Percentiles rank a stretch among this genome's conserved stretches.
Conservation (phyloP, 2,113 vertebrate genomes). For the Corydoras sp. region DNA sequence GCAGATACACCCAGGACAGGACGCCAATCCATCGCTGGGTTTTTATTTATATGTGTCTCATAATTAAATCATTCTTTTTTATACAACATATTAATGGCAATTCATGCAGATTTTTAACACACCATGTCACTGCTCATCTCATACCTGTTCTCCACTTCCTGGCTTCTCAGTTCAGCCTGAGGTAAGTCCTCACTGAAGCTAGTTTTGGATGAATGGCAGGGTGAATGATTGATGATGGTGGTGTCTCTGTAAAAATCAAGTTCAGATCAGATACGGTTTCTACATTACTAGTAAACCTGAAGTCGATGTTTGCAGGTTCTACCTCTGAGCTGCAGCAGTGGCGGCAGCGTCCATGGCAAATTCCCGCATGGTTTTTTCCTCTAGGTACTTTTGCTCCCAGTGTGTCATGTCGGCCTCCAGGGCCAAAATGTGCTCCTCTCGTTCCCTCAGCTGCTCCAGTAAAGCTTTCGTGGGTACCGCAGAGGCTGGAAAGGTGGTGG, state of each 20-base stretch:
- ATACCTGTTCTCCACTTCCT: conserved; percentile 95
- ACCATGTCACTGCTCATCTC: too few relatives aligned
- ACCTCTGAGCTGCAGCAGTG: conserved; percentile 86
- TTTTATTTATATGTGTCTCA: too few relatives aligned
- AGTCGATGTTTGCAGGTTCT: background rate
- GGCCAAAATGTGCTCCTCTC: conserved; percentile 85
- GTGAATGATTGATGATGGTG: conserved; percentile 92
- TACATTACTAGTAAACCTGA: background rate
- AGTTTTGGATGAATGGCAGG: conserved; percentile 80
- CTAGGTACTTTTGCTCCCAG: conserved; percentile 97
- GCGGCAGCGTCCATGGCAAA: conserved; percentile 95
- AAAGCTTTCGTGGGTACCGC: conserved; percentile 62
- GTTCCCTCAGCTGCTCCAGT: conserved; percentile 83
- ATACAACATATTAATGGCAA: too few relatives aligned
- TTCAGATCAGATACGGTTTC: background rate
- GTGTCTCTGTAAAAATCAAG: conserved; percentile 69
- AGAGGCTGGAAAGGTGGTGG: conserved; percentile 7
- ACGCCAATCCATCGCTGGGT: too few relatives aligned
- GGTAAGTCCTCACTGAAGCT: conserved; percentile 88
- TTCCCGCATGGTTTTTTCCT: conserved; percentile 96
- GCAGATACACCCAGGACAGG: too few relatives aligned
- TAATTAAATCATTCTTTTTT: too few relatives aligned
- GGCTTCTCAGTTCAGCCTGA: conserved; percentile 73
- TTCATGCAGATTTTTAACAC: too few relatives aligned
- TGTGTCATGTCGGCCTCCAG: conserved; percentile 96